Base-by-base conservation (phyloP, 2,888 invertebrate genomes). In the Drosophila niveifrons region DNA sequence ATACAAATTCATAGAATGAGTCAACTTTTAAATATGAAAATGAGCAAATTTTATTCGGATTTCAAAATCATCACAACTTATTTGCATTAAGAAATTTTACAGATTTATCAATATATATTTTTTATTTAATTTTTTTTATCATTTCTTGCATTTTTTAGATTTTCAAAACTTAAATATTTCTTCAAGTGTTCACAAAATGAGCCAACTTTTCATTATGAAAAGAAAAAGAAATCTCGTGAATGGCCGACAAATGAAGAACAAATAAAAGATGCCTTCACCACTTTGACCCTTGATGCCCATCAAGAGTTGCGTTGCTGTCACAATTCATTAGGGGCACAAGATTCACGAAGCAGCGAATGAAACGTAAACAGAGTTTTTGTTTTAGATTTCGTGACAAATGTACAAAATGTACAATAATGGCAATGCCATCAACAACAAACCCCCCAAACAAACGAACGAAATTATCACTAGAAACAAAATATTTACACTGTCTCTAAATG, bases 341-440 rank as follows among this genome's bases (percentile, higher is more conserved):
- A 65, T 53, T 48, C 36, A 3, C 56, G 29, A 67, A 83, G 31
- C n/a, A n/a, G n/a, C n/a, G n/a, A n/a, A n/a, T n/a, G 68, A 74
- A 82, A 85, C 71, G 75, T 82, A 76, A 79, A 89, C 72, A 89
- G 75, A 76, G 59, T 85, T 78, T 78, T 80, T 79, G 79, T 83
- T 88, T 86, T 81, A 76, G 84, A 81, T 81, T 78, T 86, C 78
- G 77, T 90, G 87, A 85, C 89, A 86, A 86, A 88, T 86, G 83
- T 82, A 71, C 72, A 67, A 74, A 82, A 68, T 88, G 75, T 82
- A 46, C 64, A 56, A 63, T 55, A 72, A 72, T 75, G 57, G 64
- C 65, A 51, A 72, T 53, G 61, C 75, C 87, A 74, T 77, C 71
- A 70, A 68, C 66, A 61, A 65, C 66, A 62, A 65, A 59, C 63